Evolutionary conservation across 2,888 invertebrate species (phyloP).

Genomic region (Tiliacea citrago): DNA sequence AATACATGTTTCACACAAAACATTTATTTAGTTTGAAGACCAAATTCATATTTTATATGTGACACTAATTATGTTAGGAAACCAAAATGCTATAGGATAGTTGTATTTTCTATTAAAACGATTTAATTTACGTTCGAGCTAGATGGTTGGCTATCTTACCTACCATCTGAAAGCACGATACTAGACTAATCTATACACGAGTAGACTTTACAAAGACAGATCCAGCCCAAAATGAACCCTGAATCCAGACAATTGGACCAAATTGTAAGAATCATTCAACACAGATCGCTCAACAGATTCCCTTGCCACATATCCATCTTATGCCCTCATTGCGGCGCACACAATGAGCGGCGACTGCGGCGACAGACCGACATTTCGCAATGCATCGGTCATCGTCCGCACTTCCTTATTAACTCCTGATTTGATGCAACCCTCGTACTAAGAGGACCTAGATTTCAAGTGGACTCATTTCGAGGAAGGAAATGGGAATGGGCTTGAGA

Average conservation of each 20-base stretch:
- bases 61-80: not conserved
- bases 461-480: constrained; percentile 45
- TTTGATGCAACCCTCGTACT: constrained; percentile 58
- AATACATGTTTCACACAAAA: not conserved
- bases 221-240: not conserved
- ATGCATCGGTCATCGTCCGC: constrained; percentile 79
- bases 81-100: not conserved
- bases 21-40: not conserved
- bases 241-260: not conserved
- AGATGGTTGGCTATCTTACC: not conserved
- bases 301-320: constrained; percentile 8
- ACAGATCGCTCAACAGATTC: not conserved
- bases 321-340: constrained; percentile 10
- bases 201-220: not conserved
- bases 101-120: not conserved
- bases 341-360: not conserved
- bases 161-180: not conserved
- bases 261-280: not conserved
- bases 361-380: constrained; percentile 74
- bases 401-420: constrained; percentile 82
- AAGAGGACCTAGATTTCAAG: constrained; percentile 56
- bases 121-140: not conserved
- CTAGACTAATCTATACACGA: not conserved
- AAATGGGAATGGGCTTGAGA: constrained; percentile 16
- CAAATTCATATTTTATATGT: not conserved